Conservation (phyloP, 1,140 invertebrate genomes). For the Luehdorfia chinensis region DNA sequence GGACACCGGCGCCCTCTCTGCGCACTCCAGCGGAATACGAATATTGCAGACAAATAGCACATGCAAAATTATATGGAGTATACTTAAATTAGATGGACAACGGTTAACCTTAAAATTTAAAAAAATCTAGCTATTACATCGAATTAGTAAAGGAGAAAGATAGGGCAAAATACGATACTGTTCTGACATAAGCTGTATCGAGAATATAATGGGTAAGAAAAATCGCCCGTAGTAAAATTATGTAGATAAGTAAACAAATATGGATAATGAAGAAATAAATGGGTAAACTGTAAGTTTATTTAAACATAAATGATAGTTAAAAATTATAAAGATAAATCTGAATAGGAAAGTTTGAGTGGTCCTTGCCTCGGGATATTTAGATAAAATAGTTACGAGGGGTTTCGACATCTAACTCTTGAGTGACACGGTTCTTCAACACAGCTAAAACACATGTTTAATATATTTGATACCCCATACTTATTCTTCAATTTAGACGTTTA, state of each 20-base stretch:
- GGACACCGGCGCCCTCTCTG: too few species aligned
- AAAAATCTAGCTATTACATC: conserved; percentile 74
- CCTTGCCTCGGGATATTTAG: conserved; percentile 75
- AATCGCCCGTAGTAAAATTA: conserved; percentile 8
- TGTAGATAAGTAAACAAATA: conserved; percentile 32
- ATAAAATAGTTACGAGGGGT: conserved; percentile 27
- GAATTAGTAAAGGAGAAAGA: conserved; percentile 66
- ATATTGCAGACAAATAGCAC: conserved; percentile 59
- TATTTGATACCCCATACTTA: background rate
- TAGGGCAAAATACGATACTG: conserved; percentile 47
- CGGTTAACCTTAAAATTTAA: conserved; percentile 61
- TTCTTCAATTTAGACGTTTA: background rate
- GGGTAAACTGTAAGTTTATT: conserved; percentile 20
- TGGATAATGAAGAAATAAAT: conserved; percentile 30
- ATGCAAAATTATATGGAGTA: conserved; percentile 59
- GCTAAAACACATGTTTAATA: background rate
- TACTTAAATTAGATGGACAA: conserved; percentile 59
- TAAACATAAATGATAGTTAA: conserved; percentile 31
- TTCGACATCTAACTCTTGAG: conserved; percentile 13
- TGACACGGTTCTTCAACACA: conserved; percentile 6
- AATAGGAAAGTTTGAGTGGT: conserved; percentile 85
- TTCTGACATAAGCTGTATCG: conserved; percentile 51
- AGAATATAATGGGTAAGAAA: conserved; percentile 16
- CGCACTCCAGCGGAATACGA: conserved; percentile 24
- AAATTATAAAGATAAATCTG: conserved; percentile 58